phyloP scores from a whole-genome alignment of 1,140 invertebrate species.

The Brachionus asplanchnoidis region DNA sequence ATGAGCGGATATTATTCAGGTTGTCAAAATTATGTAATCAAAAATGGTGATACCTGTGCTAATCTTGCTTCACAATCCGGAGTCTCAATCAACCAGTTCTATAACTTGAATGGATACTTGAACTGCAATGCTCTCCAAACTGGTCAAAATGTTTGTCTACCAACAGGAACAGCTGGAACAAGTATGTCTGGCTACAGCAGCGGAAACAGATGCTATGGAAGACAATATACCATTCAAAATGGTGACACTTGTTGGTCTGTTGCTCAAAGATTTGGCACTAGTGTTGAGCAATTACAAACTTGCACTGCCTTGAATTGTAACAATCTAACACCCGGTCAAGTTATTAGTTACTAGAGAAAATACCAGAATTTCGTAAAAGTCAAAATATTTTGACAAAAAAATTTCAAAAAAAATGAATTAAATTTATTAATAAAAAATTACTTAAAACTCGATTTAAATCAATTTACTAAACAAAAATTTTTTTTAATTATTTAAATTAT shows the following conservation, averaged over 20 bases:
- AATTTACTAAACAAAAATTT: too few species aligned
- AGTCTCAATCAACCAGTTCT: background rate
- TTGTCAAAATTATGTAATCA: background rate
- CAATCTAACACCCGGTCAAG: background rate
- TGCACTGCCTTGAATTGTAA: background rate
- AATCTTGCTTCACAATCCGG: background rate
- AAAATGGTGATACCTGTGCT: background rate
- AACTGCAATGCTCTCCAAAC: background rate
- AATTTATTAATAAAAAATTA: too few species aligned
- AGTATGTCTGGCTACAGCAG: background rate
- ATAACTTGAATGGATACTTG: background rate
- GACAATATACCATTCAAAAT: background rate
- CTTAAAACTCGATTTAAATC: too few species aligned
- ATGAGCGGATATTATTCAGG: background rate
- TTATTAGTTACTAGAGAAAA: background rate
- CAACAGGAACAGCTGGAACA: background rate
- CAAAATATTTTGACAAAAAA: too few species aligned
- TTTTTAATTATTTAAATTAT: too few species aligned
- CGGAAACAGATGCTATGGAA: background rate
- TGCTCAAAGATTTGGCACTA: background rate
- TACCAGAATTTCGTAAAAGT: background rate
- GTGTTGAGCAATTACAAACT: conserved; percentile 3
- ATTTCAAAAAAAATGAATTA: too few species aligned
- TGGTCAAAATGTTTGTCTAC: background rate
- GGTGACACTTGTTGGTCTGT: background rate